Conservation (phyloP, 2,797 vertebrate genomes). For the Morus bassanus region DNA sequence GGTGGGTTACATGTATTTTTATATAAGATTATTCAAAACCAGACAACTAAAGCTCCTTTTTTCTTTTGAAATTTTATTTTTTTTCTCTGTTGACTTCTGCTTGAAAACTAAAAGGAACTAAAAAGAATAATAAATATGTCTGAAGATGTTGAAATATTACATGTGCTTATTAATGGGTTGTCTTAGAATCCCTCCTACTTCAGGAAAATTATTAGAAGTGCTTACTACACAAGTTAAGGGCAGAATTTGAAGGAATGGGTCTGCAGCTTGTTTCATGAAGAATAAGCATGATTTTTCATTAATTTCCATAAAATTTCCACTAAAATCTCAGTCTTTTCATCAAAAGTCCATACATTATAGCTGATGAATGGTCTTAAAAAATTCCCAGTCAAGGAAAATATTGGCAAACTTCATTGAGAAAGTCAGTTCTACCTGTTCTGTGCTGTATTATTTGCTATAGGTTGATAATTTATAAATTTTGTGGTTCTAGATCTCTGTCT, state of each 20-base stretch:
- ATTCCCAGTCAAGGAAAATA: neutral
- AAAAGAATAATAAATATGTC: neutral
- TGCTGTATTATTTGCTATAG: neutral
- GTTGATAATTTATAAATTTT: neutral
- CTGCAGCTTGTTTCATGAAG: neutral
- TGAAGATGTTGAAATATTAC: neutral
- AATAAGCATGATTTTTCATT: neutral
- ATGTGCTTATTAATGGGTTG: neutral
- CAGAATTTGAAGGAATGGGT: neutral
- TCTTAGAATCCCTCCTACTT: neutral
- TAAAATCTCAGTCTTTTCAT: neutral
- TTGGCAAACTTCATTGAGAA: neutral
- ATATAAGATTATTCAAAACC: neutral
- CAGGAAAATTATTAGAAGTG: neutral
- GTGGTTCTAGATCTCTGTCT: neutral
- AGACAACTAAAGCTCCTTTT: neutral
- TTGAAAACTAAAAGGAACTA: neutral
- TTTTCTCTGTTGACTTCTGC: neutral
- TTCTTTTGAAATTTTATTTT: neutral
- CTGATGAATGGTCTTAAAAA: neutral
- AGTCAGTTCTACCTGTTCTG: neutral
- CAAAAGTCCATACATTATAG: neutral
- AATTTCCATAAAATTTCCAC: neutral
- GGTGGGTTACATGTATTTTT: neutral
- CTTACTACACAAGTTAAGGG: neutral